Evolutionary conservation across 2,888 invertebrate genomes (phyloP).

Genomic region (Graphium colonna): DNA sequence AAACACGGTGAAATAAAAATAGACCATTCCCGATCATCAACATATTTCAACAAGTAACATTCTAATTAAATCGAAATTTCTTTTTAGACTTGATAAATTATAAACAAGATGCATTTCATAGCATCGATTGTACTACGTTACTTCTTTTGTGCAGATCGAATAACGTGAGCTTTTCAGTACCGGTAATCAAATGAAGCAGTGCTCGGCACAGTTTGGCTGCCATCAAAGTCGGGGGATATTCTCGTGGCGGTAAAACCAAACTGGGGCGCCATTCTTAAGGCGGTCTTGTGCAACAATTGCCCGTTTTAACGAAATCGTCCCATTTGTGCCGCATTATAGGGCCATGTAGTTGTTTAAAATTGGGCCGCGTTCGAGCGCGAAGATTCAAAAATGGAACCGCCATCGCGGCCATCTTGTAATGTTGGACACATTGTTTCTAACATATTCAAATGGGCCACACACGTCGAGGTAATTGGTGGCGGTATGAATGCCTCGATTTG

Average conservation of each 20-base stretch:
- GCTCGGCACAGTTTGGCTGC: constrained; percentile 9
- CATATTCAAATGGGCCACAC: constrained; percentile 31
- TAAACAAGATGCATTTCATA: no score
- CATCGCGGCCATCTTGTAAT: constrained; percentile 29
- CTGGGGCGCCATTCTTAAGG: constrained; percentile 20
- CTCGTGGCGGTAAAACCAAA: constrained; percentile 15
- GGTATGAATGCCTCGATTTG: constrained; percentile 33
- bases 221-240: constrained; percentile 21
- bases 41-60: no score
- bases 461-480: constrained; percentile 34
- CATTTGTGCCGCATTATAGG: constrained; percentile 24
- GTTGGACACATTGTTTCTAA: constrained; percentile 28
- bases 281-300: constrained; percentile 17
- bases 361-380: constrained; percentile 30
- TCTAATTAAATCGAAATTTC: no score
- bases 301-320: constrained; percentile 15
- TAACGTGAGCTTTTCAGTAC: background rate
- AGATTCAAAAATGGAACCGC: constrained; percentile 28
- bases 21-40: no score
- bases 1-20: no score
- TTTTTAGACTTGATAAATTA: no score
- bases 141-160: background rate
- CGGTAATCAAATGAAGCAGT: constrained; percentile 5
- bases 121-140: no score
- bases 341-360: constrained; percentile 25